Evolutionary conservation across 2,797 vertebrate species (phyloP), one percentile per base, ranked within the genome.

Genomic region (Zalophus californianus): DNA sequence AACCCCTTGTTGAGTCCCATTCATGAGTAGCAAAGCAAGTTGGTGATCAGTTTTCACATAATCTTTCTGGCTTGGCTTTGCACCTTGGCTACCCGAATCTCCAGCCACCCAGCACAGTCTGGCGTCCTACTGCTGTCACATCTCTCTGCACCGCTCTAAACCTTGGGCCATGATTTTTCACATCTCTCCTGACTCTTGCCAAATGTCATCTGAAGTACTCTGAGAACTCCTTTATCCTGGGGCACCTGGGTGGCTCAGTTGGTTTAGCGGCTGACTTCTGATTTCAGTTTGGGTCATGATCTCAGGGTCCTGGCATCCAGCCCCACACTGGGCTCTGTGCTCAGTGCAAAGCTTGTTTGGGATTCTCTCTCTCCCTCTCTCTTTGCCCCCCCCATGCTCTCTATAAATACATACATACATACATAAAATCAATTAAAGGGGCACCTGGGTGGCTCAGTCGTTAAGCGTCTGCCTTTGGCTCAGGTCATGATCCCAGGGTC

Each of bases 81-180:
- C 5, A 21, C 2, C 5, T 3, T 60, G 29, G 9, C 44, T 29
- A 32, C 38, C 4, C 2, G n/a, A 48, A 79, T 4, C 0, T 27
- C 27, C 20, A 56, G 1, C 12, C 7, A 41, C 41, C 18, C 58
- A 38, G 62, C 2, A 12, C 25, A 77, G 56, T 12, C 10, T 70
- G 50, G 7, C 14, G 58, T 68, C 13, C 78, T n/a, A 7, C 5
- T 56, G 48, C 10, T 11, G 8, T 35, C 44, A 70, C 7, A 15
- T 48, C 48, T 82, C n/a, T 91, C 68, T 56, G 3, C 7, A 10
- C 3, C 38, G 13, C 44, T 91, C 12, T 32, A 44, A 72, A 56
- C 16, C 27, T 21, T 3, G 1, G 29, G 12, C 38, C n/a, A 48
- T 21, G 38, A 68, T 8, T 62, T 68, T 73, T 73, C 77, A 91